Conservation (phyloP, 1,140 invertebrate genomes). For the Trichoplusia ni region DNA sequence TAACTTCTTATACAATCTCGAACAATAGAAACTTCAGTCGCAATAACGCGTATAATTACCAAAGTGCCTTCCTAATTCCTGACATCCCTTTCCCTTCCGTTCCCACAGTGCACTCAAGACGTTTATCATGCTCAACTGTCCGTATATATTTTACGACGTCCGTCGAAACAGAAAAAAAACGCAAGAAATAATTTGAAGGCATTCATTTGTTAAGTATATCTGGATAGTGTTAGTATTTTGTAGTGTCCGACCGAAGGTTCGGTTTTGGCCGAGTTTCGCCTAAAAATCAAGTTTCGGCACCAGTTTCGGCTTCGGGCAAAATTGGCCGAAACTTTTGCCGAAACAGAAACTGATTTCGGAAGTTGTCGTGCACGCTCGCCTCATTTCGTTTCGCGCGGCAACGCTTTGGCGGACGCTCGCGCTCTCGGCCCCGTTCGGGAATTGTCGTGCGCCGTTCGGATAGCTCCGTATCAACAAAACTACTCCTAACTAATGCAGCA, state of each 20-base stretch:
- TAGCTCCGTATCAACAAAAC: too few species aligned
- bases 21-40: too few species aligned
- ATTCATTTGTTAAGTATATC: background rate
- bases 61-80: background rate
- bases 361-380: too few species aligned
- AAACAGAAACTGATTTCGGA: slow-evolving; percentile 20
- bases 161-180: background rate
- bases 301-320: slow-evolving; percentile 25
- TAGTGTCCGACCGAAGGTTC: slow-evolving; percentile 10
- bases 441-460: too few species aligned
- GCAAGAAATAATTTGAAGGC: background rate
- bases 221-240: slow-evolving; percentile 2
- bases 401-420: slow-evolving; percentile 10
- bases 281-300: slow-evolving; percentile 17
- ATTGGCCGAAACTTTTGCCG: slow-evolving; percentile 22
- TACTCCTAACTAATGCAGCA: too few species aligned
- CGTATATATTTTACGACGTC: background rate
- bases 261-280: slow-evolving; percentile 14
- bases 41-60: too few species aligned
- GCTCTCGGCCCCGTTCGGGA: too few species aligned
- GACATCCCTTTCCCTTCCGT: background rate
- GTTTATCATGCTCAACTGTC: background rate
- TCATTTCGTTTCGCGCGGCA: slow-evolving; percentile 7
- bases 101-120: background rate
- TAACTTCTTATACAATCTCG: too few species aligned